Evolutionary conservation across 2,797 vertebrate species (phyloP).

Genomic region (Pantherophis vulpinus): DNA sequence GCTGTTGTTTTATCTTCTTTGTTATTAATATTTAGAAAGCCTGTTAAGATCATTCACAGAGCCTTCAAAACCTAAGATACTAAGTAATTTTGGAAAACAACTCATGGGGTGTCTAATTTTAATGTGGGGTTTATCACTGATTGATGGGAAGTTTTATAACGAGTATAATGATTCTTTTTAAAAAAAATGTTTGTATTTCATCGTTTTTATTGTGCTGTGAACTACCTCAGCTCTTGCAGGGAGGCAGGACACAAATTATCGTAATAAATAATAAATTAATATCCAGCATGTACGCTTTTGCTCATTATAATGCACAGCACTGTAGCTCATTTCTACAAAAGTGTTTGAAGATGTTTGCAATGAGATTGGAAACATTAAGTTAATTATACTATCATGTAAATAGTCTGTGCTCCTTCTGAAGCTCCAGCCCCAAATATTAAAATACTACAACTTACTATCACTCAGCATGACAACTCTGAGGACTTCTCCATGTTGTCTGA

Average conservation of each 20-base stretch:
- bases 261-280: neutral
- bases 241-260: neutral
- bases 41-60: neutral
- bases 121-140: neutral
- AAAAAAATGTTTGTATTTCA: neutral
- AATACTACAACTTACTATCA: neutral
- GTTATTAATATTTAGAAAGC: neutral
- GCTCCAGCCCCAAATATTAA: neutral
- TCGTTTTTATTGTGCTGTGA: neutral
- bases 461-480: neutral
- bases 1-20: neutral
- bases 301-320: neutral
- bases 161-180: neutral
- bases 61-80: neutral
- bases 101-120: neutral
- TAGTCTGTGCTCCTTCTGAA: neutral
- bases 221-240: neutral
- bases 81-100: neutral
- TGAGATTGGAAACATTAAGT: neutral
- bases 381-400: neutral
- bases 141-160: neutral
- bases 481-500: neutral
- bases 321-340: neutral
- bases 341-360: neutral
- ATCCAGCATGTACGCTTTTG: neutral